phyloP scores from a whole-genome alignment of 2,113 vertebrate genomes.

The Paramormyrops kingsleyae region DNA sequence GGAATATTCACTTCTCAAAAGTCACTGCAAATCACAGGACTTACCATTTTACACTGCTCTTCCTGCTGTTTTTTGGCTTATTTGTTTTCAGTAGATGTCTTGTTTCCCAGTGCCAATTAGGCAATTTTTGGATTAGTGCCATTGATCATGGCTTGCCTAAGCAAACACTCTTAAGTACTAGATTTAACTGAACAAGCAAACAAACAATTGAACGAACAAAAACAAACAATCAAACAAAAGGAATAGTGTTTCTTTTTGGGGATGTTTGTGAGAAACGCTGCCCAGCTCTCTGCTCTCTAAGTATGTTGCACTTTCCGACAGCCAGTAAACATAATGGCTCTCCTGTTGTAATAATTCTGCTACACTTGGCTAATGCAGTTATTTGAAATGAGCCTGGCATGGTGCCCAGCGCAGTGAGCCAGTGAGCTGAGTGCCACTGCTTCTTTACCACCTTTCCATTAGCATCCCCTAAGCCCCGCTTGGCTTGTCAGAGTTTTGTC shows the following conservation, averaged over 20 bases:
- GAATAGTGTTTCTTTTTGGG: background rate
- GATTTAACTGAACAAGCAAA: background rate
- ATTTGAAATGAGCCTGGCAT: constrained; percentile 73
- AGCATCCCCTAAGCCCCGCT: constrained; percentile 43
- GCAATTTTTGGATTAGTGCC: background rate
- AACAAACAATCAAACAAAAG: background rate
- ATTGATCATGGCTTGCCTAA: background rate
- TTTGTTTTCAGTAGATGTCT: background rate
- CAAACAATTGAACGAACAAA: background rate
- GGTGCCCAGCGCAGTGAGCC: constrained; percentile 68
- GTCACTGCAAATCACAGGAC: background rate
- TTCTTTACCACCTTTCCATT: constrained; percentile 50
- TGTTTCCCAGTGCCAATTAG: background rate
- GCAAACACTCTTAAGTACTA: background rate
- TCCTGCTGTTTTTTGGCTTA: background rate
- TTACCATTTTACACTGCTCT: background rate
- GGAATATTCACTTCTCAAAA: background rate
- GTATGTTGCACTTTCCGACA: constrained; percentile 64
- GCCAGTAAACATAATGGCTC: constrained; percentile 68
- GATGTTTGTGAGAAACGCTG: background rate
- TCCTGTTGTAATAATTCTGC: constrained; percentile 75
- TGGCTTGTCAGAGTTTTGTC: constrained; percentile 41
- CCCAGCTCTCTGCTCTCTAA: constrained; percentile 20
- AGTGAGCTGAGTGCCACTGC: constrained; percentile 61
- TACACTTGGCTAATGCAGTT: constrained; percentile 79